These are phyloP conservation scores for Sinosuthora webbiana DNA, from an alignment of 2,113 vertebrate species.

Conservation along the genomic window DNA sequence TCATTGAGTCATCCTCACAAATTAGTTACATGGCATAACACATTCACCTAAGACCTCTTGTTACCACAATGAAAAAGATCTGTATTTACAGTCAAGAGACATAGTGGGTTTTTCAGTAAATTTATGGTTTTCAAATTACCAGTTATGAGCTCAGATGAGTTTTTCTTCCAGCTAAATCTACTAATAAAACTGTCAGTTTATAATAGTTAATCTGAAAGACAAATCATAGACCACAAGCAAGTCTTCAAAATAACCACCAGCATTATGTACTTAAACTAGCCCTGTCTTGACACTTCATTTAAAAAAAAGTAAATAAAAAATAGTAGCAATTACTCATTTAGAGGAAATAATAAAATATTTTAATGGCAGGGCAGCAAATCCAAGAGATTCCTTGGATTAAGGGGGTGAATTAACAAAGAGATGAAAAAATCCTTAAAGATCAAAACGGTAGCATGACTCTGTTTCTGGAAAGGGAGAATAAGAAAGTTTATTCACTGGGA, in stretches of 20 bases:
- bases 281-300: background rate
- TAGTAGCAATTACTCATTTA: background rate
- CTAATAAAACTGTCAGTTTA: background rate
- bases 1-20: background rate
- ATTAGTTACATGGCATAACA: background rate
- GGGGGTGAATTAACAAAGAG: background rate
- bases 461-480: background rate
- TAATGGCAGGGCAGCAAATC: background rate
- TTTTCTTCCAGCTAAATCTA: background rate
- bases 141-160: background rate
- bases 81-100: background rate
- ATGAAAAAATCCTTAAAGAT: background rate
- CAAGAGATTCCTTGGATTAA: background rate
- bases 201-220: background rate
- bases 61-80: background rate
- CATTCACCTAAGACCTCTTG: background rate
- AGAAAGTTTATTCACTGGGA: background rate
- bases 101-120: rapidly evolving
- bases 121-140: background rate
- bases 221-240: background rate
- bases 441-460: background rate
- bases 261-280: background rate
- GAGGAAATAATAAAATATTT: background rate
- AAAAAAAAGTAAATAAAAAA: background rate
- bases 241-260: background rate